These are phyloP conservation scores for Hydrozoanthus tunicans DNA, from an alignment of 64 coral and sea anemone species.

Conservation along the genomic window DNA sequence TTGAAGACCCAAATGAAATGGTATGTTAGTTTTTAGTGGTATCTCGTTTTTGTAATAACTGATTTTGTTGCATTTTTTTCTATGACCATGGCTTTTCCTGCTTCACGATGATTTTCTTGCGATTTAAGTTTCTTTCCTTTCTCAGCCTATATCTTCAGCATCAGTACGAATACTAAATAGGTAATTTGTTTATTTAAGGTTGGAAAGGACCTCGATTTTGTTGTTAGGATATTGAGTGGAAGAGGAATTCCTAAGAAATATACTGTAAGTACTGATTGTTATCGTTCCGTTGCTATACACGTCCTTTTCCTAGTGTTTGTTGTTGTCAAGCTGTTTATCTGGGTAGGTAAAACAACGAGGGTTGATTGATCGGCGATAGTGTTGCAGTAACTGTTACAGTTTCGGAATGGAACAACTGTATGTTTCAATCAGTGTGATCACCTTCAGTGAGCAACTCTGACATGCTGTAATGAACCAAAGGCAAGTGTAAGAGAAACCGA, in stretches of 20 bases:
- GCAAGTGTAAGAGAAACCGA: too few relatives aligned
- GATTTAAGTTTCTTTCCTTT: not conserved
- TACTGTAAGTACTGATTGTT: constrained; percentile 64
- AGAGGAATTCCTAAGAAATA: constrained; percentile 88
- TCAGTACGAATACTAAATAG: not conserved
- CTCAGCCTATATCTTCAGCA: not conserved
- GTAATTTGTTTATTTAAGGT: constrained; percentile 47
- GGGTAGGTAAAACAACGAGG: too few relatives aligned
- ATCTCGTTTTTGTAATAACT: not conserved
- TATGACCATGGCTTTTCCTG: not conserved
- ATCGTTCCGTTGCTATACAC: not conserved
- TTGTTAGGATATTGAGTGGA: constrained; percentile 81
- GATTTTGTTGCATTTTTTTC: not conserved
- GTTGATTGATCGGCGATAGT: too few relatives aligned
- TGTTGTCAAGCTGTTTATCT: too few relatives aligned
- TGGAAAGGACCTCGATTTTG: constrained; percentile 85
- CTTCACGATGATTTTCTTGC: not conserved
- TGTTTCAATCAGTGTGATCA: too few relatives aligned
- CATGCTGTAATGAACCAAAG: too few relatives aligned
- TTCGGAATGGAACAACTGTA: too few relatives aligned
- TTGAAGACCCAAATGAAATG: constrained; percentile 83
- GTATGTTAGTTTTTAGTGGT: constrained; percentile 15
- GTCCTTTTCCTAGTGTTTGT: not conserved
- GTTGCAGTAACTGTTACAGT: too few relatives aligned
- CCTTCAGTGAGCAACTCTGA: too few relatives aligned